Evolutionary conservation across 1,140 invertebrate genomes (phyloP), one percentile per base, ranked within the genome.

Genomic region (Neotoxoptera formosana): DNA sequence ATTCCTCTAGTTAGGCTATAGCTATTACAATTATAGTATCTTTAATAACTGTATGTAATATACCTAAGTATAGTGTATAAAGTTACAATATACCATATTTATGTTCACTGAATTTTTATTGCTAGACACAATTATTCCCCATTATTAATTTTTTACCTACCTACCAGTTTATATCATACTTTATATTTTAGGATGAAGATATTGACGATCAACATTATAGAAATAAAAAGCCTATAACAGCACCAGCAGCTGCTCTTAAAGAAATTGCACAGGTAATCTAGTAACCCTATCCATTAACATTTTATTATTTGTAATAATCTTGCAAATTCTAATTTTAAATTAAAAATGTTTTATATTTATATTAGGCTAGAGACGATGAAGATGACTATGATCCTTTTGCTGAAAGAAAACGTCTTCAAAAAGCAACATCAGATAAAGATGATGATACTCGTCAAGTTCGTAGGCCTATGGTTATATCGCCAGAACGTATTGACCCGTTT

Each of bases 401-500:
- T 45, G 99, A 99, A 94, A 97, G 98, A 95, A 96, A 98, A 94
- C 91, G 91, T 53, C 47, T 92, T n/a, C 96, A 97, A 93, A 97
- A 98, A 41, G 98, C 98, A 11, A 98, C 99, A 95, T 98, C 98
- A 2, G 99, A 99, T 94, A 96, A 98, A 94, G 98, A 99, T 96
- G 98, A 99, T 97, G 99, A 99, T 95, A 99, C 99, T 95, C 96
- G 98, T 91, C 97, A 98, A 94, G 97, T 98, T 94, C 96, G 98
- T 93, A 96, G 98, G 89, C 96, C 97, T 95, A 97, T 98, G 96
- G 98, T 99, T 90, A 99, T 99, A 94, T 99, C 99, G 2, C 99
- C 99, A 14, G 99, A 99, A 95, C 96, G 98, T 94, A 97, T 97
- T 94, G 99, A 99, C 97, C 98, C 98, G 41, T 99, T 99, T 96